A percentile compares a stretch with the other conserved stretches of the same genome.
Evolutionary conservation across 2,797 vertebrate genomes (phyloP).

Genomic region (Artibeus jamaicensis): DNA sequence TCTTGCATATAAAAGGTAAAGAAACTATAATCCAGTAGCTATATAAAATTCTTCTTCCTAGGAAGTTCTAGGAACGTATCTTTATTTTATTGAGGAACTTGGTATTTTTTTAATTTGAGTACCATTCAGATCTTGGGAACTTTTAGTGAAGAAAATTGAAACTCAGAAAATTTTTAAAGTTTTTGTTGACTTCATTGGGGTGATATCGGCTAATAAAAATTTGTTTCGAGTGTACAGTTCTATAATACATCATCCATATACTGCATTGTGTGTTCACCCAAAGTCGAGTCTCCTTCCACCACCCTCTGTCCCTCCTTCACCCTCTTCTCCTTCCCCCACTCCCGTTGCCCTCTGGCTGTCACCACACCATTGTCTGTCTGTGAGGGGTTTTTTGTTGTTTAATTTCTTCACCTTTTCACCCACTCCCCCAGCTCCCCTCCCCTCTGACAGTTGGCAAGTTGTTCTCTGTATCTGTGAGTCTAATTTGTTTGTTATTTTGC

Average conservation of each 20-base stretch:
- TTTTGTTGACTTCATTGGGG: not conserved
- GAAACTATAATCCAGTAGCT: not conserved
- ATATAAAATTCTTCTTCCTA: conserved; percentile 10
- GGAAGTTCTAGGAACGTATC: not conserved
- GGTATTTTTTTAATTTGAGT: not conserved
- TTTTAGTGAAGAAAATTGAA: conserved; percentile 28
- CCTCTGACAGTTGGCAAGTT: not conserved
- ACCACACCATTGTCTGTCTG: not conserved
- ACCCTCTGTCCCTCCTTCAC: not conserved
- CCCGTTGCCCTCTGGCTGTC: not conserved
- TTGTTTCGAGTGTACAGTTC: not conserved
- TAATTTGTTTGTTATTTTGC: not conserved
- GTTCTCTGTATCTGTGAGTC: not conserved
- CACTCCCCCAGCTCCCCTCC: not conserved
- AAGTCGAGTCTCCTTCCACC: not conserved
- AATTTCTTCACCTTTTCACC: not conserved
- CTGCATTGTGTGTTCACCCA: not conserved
- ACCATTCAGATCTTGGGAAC: conserved; percentile 42
- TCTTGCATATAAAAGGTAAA: conserved; percentile 12
- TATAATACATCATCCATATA: not conserved
- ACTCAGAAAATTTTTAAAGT: not conserved
- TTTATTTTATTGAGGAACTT: conserved; percentile 42
- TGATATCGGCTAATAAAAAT: not conserved
- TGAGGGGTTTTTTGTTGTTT: not conserved
- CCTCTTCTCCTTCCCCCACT: not conserved